Evolutionary conservation across 2,888 invertebrate genomes (phyloP).

Genomic region (Epinotia nisella): DNA sequence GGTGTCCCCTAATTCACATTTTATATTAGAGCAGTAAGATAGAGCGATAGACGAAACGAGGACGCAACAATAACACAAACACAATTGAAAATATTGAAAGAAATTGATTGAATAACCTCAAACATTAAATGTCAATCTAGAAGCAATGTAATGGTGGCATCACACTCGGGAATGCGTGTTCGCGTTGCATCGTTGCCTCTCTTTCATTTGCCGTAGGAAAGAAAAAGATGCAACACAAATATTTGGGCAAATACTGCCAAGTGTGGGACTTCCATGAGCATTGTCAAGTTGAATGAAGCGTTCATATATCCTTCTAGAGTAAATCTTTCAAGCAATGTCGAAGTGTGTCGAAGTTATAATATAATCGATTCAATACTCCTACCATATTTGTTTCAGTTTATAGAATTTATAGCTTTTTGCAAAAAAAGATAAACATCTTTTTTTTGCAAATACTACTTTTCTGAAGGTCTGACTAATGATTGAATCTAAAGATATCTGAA

Average conservation of each 20-base stretch:
- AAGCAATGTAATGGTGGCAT: no score
- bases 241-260: no score
- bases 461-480: no score
- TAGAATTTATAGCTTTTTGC: no score
- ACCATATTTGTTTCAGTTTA: no score
- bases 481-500: not conserved
- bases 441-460: no score
- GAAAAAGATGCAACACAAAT: no score
- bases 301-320: not conserved
- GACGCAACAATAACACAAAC: not conserved
- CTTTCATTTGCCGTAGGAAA: no score
- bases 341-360: not conserved
- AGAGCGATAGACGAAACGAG: not conserved
- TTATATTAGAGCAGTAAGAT: not conserved
- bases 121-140: slow-evolving; percentile 8
- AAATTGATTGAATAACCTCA: slow-evolving; percentile 11
- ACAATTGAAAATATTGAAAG: not conserved
- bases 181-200: no score
- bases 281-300: not conserved
- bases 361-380: not conserved
- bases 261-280: no score
- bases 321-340: not conserved
- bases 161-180: no score
- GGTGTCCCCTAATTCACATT: not conserved
- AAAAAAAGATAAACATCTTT: no score